phyloP scores from a whole-genome alignment of 2,888 invertebrate species.

The Leptinotarsa haldemani region DNA sequence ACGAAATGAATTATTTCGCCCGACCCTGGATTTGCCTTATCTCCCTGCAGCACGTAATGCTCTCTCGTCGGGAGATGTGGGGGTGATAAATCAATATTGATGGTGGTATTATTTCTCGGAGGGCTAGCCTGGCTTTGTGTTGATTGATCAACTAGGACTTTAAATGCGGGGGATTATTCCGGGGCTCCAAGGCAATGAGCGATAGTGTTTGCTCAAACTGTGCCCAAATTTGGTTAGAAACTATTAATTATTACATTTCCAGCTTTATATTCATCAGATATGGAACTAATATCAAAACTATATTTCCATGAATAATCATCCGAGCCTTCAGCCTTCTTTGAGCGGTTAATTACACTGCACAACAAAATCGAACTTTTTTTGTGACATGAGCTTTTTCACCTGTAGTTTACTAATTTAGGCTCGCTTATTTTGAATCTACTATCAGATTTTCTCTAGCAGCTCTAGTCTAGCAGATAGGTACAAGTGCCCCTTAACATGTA shows the following conservation, averaged over 20 bases:
- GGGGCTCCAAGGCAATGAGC: background rate
- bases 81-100: constrained; percentile 20
- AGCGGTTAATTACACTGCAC: no score
- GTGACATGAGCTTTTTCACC: no score
- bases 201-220: background rate
- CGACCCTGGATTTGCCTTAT: constrained; percentile 18
- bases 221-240: background rate
- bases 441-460: no score
- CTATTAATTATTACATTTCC: background rate
- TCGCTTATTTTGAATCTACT: no score
- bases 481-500: no score
- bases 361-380: no score
- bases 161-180: constrained; percentile 5
- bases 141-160: constrained; percentile 17
- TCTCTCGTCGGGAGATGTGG: constrained; percentile 19
- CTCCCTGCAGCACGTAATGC: constrained; percentile 17
- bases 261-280: background rate
- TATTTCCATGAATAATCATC: no score
- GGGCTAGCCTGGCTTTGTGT: constrained; percentile 15
- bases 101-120: constrained; percentile 19
- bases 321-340: no score
- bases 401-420: no score
- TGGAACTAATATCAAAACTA: no score
- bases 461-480: no score
- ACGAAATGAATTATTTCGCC: constrained; percentile 8